Evolutionary conservation across 35 echinoderm and acorn worm genomes (phyloP), one percentile per base, ranked within the genome.

Genomic region (Hemicentrotus pulcherrimus): DNA sequence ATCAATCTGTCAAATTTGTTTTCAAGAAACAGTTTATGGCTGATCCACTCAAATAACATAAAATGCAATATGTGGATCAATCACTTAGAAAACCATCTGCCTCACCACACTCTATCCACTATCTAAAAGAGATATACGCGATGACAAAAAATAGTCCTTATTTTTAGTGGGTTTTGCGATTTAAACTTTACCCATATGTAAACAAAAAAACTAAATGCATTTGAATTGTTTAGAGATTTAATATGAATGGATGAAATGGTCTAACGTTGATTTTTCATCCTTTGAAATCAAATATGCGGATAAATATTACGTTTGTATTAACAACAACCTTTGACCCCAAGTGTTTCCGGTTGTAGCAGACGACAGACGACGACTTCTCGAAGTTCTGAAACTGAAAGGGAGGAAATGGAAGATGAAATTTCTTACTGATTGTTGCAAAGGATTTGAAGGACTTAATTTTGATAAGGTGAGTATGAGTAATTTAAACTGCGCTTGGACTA

Each of bases 401-500:
- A 86, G 86, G 28, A 31, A 86, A 86, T 86, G 35, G 35, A 86
- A 19, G 86, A 9, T 33, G n/a, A 86, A 30, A 86, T 30, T 90
- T 7, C 32, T 90, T 19, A 45, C 88, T 16, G 88, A 90, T 32
- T 90, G 88, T 28, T 90, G 88, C 31, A 4, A 90, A 46, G 32
- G 88, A 46, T 90, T 90, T 47, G 88, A 90, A 31, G 46, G 46
- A 15, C 88, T 90, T 45, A 41, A 90, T 45, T 90, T 90, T 90
- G 88, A 32, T 28, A 12, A 90, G 32, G 88, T 90, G 14, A 47
- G 88, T 47, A 33, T 32, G 19, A 6, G 19, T 88, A 22, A 41
- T 32, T 33, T 8, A 32, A 13, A 90, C 6, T 90, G 5, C 88
- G 16, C 24, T 90, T 7, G 4, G 65, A n/a, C 24, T n/a, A 14